phyloP scores from a whole-genome alignment of 2,797 vertebrate genomes.

The Rhinella marina region DNA sequence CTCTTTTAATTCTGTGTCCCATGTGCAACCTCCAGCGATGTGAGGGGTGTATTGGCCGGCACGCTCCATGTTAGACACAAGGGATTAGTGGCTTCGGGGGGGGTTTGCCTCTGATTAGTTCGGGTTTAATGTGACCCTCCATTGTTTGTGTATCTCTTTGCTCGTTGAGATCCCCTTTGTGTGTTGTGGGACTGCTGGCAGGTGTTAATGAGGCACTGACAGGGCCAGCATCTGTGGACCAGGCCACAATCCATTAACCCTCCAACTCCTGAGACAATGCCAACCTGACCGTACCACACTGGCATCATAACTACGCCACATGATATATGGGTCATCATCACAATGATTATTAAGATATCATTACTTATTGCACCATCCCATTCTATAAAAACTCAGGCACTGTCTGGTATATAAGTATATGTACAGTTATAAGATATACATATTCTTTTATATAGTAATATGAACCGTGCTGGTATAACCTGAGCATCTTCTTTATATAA shows the following conservation, averaged over 20 bases:
- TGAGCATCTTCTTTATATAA: neutral
- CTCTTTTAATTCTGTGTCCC: neutral
- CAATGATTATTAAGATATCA: neutral
- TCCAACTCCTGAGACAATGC: neutral
- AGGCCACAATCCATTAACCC: slow-evolving; percentile 71
- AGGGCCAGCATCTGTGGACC: slow-evolving; percentile 73
- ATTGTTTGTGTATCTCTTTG: slow-evolving; percentile 75
- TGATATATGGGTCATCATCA: neutral
- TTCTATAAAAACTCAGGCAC: neutral
- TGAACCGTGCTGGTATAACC: neutral
- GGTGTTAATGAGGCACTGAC: slow-evolving; percentile 74
- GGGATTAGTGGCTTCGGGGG: slow-evolving; percentile 64
- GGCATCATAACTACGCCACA: neutral
- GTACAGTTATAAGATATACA: neutral
- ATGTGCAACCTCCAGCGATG: slow-evolving; percentile 21
- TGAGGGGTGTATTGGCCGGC: slow-evolving; percentile 41
- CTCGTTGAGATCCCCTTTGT: slow-evolving; percentile 69
- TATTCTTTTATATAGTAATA: slow-evolving; percentile 2
- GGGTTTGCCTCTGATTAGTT: slow-evolving; percentile 70
- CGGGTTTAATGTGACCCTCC: slow-evolving; percentile 73
- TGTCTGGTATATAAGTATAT: neutral
- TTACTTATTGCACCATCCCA: neutral
- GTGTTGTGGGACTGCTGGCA: slow-evolving; percentile 70
- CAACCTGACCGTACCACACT: neutral
- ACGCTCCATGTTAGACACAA: slow-evolving; percentile 56